These are phyloP conservation scores for Octomys mimax DNA, from an alignment of 2,797 vertebrate genomes.

Conservation along the genomic window DNA sequence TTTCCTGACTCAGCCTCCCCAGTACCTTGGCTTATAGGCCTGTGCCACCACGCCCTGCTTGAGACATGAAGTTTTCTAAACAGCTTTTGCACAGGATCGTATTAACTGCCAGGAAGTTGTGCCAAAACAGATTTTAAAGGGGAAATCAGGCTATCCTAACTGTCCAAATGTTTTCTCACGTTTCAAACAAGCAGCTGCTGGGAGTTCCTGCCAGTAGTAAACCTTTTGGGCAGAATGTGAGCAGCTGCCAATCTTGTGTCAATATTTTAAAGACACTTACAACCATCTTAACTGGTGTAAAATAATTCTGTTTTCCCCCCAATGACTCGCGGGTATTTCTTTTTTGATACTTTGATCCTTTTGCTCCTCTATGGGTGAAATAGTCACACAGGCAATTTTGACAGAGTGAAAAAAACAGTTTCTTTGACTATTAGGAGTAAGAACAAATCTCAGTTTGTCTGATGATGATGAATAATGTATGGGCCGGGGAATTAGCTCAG, in stretches of 20 bases:
- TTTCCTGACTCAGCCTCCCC: neutral
- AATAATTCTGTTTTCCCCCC: neutral
- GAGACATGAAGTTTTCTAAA: conserved; percentile 45
- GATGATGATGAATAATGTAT: neutral
- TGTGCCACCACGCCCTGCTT: neutral
- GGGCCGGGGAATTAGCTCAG: too few species aligned
- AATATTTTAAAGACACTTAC: conserved; percentile 80
- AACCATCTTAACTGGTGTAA: conserved; percentile 66
- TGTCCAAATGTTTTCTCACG: conserved; percentile 85
- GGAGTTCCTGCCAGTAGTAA: conserved; percentile 78
- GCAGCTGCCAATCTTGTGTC: conserved; percentile 82
- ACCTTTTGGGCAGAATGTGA: conserved; percentile 81
- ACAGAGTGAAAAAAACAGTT: neutral
- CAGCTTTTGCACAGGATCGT: conserved; percentile 71
- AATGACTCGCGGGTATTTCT: neutral
- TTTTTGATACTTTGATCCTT: neutral
- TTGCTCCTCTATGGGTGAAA: conserved; percentile 30
- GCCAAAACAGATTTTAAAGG: conserved; percentile 83
- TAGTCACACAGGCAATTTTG: neutral
- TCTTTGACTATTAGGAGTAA: neutral
- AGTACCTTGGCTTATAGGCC: neutral
- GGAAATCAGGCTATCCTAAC: conserved; percentile 77
- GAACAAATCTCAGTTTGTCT: neutral
- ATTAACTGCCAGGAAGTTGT: conserved; percentile 83
- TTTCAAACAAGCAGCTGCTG: conserved; percentile 81